A percentile compares a stretch with the other conserved stretches of the same genome.
Evolutionary conservation across 2,797 vertebrate species (phyloP).

Genomic region (Apogon talboti): DNA sequence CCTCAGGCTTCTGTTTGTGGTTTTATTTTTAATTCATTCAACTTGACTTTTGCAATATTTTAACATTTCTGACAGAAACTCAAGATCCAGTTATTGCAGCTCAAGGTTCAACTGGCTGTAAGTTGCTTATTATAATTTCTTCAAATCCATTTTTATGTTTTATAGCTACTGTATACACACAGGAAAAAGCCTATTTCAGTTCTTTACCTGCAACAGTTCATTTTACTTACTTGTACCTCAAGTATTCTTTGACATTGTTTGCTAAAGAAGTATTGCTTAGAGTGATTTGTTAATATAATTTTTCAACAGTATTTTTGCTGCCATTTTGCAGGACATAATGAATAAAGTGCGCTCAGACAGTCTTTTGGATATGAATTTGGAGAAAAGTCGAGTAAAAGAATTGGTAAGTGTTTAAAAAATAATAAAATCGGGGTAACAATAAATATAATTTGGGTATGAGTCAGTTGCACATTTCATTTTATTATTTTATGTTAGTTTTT

Average conservation of each 20-base stretch:
- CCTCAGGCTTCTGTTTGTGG: background rate
- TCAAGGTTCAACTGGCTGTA: conserved; percentile 91
- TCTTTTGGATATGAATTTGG: conserved; percentile 91
- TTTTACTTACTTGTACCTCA: too few relatives aligned
- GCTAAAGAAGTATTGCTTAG: too few relatives aligned
- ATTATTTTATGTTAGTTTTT: too few relatives aligned
- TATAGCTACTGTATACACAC: too few relatives aligned
- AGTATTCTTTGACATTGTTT: too few relatives aligned
- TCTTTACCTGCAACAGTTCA: too few relatives aligned
- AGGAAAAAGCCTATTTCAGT: too few relatives aligned
- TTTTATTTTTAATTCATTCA: background rate
- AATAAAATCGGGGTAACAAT: background rate
- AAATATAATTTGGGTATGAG: background rate
- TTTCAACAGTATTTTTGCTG: background rate
- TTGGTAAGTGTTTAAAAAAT: conserved; percentile 83
- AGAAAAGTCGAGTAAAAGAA: conserved; percentile 94
- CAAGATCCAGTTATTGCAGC: conserved; percentile 89
- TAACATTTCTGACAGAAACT: conserved; percentile 86
- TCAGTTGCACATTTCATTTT: background rate
- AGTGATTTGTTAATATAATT: too few relatives aligned
- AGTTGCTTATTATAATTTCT: conserved; percentile 66
- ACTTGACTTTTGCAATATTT: background rate
- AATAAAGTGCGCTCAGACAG: conserved; percentile 89
- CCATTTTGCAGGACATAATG: conserved; percentile 88
- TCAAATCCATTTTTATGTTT: background rate